These are phyloP conservation scores for Drosophila kikkawai DNA, from an alignment of 1,140 invertebrate genomes.

Conservation along the genomic window DNA sequence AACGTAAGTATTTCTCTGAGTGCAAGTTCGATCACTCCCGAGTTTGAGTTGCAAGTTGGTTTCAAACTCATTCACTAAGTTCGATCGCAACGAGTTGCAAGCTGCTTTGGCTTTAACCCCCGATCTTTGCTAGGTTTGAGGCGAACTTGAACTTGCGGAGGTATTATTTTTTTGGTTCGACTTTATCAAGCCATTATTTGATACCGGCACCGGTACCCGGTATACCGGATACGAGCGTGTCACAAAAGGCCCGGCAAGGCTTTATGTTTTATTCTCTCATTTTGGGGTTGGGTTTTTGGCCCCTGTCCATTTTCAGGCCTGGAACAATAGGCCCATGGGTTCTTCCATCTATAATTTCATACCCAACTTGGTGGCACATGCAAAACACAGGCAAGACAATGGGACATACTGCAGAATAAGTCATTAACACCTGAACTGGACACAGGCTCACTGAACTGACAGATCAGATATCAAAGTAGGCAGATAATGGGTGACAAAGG, in stretches of 20 bases:
- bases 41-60: slow-evolving; percentile 8
- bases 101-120: neutral
- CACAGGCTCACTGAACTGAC: slow-evolving; percentile 62
- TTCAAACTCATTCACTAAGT: neutral
- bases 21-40: neutral
- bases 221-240: slow-evolving; percentile 74
- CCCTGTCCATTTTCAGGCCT: slow-evolving; percentile 48
- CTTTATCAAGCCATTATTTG: slow-evolving; percentile 68
- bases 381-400: slow-evolving; percentile 51
- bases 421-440: slow-evolving; percentile 78
- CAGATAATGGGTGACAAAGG: neutral
- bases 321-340: slow-evolving; percentile 60
- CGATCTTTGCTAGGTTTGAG: slow-evolving; percentile 21
- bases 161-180: neutral
- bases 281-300: slow-evolving; percentile 61
- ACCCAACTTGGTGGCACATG: slow-evolving; percentile 60
- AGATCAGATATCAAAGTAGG: slow-evolving; percentile 62
- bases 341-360: slow-evolving; percentile 57
- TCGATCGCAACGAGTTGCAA: slow-evolving; percentile 17
- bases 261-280: slow-evolving; percentile 30
- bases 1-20: neutral
- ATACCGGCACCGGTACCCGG: slow-evolving; percentile 70
- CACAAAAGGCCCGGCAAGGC: slow-evolving; percentile 65
- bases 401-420: slow-evolving; percentile 47
- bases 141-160: slow-evolving; percentile 32